Percentiles rank a stretch among this genome's conserved stretches.
These are phyloP conservation scores for Serranus cabrilla DNA, from an alignment of 2,797 vertebrate species.

Conservation along the genomic window DNA sequence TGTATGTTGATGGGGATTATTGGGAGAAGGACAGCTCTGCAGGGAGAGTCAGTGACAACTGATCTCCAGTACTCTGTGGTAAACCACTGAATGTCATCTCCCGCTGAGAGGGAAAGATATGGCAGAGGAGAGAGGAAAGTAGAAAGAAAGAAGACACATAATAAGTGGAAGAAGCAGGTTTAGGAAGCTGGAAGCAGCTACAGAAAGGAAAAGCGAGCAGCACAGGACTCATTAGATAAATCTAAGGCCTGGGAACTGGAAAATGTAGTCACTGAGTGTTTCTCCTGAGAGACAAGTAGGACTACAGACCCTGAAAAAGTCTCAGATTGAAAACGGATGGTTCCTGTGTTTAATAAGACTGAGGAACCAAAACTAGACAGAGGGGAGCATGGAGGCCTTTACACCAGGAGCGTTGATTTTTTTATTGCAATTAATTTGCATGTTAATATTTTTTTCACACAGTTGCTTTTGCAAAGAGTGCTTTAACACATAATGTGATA, in stretches of 20 bases:
- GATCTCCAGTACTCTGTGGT: not conserved
- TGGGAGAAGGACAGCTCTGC: no score
- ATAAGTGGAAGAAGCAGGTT: not conserved
- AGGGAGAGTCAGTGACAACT: constrained; percentile 1
- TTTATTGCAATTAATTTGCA: no score
- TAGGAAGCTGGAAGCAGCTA: not conserved
- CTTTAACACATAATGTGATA: no score
- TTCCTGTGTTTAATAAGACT: constrained; percentile 18
- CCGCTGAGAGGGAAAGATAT: not conserved
- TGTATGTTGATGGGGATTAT: constrained; percentile 31
- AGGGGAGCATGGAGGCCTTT: not conserved
- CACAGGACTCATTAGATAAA: constrained; percentile 9
- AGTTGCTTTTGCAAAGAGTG: no score
- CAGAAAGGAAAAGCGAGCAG: not conserved
- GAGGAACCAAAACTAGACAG: not conserved
- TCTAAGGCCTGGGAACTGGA: constrained; percentile 9
- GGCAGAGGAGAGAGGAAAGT: constrained; percentile 1
- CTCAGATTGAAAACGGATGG: constrained; percentile 7
- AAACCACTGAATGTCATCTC: constrained; percentile 23
- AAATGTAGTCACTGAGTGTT: constrained; percentile 4
- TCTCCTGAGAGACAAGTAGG: constrained; percentile 12
- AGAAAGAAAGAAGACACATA: not conserved
- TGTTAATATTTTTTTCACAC: no score
- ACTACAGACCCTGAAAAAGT: constrained; percentile 17
- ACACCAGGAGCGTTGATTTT: no score